Evolutionary conservation across 2,888 invertebrate genomes (phyloP), one percentile per base, ranked within the genome.

Genomic region (Chrysodeixis includens): DNA sequence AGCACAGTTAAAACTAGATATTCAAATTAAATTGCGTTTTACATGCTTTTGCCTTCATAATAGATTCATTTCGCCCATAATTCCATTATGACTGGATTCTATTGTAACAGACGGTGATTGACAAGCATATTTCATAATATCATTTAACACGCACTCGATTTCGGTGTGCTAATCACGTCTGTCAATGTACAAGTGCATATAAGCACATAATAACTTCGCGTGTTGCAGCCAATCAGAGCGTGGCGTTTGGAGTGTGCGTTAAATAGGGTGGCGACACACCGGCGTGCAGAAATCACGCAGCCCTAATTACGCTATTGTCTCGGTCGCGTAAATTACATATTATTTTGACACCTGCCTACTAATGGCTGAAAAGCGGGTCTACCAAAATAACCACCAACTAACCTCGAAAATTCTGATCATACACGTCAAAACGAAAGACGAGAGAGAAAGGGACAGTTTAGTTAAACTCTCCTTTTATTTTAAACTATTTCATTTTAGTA

Each of bases 141-240:
- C n/a, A 64, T 57, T 62, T 20, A 56, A 44, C 56, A 72, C 68
- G 44, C 62, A 60, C 40, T 22, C 26, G 4, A n/a, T 30, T 51
- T 32, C 51, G 62, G 59, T 46, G 61, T 56, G 65, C 20, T 77
- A 69, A 61, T 62, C 55, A 62, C n/a, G 40, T 49, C 51, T 40
- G 35, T 61, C 63, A 57, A 16, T 63, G 16, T 54, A 30, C 20
- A 46, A 44, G 44, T 59, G 67, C 58, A 56, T 51, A 55, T 64
- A 56, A 61, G 61, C 62, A 51, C 30, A 30, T 62, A 65, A 64
- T 64, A 20, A 52, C 35, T 55, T 59, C 44, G 52, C 62, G 53
- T 66, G 59, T 59, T 66, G 35, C 53, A 54, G 60, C 61, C 66
- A 79, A 78, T 67, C 76, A 76, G 79, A 79, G 79, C 79, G 68